Conservation (phyloP, 2,888 invertebrate genomes). For the Alloscopus bannaensis region DNA sequence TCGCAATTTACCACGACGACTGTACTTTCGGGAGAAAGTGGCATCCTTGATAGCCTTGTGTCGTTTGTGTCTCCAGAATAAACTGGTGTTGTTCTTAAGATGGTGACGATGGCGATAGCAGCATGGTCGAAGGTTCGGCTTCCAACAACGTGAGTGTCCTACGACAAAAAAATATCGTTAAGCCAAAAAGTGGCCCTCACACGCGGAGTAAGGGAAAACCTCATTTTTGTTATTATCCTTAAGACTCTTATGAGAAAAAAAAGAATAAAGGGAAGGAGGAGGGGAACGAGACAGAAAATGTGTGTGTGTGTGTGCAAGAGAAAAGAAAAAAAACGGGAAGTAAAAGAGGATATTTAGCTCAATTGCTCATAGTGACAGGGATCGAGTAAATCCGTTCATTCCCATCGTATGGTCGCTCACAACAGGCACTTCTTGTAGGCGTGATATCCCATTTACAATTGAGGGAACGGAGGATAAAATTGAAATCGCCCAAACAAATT, state of each 20-base stretch:
- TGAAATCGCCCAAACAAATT: conserved; percentile 67
- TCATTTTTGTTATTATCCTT: conserved; percentile 58
- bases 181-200: conserved; percentile 60
- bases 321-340: conserved; percentile 31
- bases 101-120: no score
- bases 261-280: no score
- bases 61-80: no score
- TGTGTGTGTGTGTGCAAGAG: no score
- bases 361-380: conserved; percentile 67
- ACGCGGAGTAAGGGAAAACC: conserved; percentile 46
- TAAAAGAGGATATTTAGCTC: conserved; percentile 65
- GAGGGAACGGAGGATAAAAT: conserved; percentile 61
- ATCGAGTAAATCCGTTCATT: conserved; percentile 66
- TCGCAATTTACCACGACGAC: no score
- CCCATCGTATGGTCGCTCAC: conserved; percentile 38
- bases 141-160: no score
- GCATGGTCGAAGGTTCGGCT: no score
- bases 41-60: no score
- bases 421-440: conserved; percentile 60
- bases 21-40: no score
- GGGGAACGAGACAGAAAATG: conserved; percentile 25
- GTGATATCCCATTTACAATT: conserved; percentile 66
- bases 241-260: conserved; percentile 47
- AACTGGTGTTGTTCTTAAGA: no score
- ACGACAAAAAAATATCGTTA: conserved; percentile 52